Evolutionary conservation across 2,888 invertebrate genomes (phyloP).

Genomic region (Ophioninae sp.): DNA sequence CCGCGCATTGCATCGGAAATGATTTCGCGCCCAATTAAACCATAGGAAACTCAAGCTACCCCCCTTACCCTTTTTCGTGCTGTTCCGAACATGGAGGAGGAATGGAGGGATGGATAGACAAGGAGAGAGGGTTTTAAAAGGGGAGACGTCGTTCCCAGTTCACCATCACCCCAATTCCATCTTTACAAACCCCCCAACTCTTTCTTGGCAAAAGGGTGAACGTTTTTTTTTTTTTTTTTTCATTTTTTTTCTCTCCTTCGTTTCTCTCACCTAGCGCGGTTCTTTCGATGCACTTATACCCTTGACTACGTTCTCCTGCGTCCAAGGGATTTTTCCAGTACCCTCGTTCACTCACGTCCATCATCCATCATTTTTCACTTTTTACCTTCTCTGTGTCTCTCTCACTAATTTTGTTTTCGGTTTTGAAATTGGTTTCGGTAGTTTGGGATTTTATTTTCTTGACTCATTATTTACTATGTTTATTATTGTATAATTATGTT

Average conservation of each 20-base stretch:
- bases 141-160: conserved; percentile 23
- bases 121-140: not conserved
- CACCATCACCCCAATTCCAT: conserved; percentile 10
- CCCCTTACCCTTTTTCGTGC: conserved; percentile 20
- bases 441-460: no score
- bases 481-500: no score
- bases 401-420: conserved; percentile 15
- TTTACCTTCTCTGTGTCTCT: not conserved
- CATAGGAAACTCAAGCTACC: conserved; percentile 74
- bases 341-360: conserved; percentile 50
- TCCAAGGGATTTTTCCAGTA: conserved; percentile 47
- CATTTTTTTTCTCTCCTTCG: conserved; percentile 19
- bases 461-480: no score
- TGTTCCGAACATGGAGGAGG: conserved; percentile 6
- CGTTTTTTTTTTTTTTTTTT: conserved; percentile 22
- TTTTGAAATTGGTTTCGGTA: no score
- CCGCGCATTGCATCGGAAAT: conserved; percentile 79
- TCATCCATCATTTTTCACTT: conserved; percentile 13
- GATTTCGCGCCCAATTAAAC: conserved; percentile 81
- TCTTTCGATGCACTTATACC: conserved; percentile 73
- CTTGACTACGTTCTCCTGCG: conserved; percentile 68
- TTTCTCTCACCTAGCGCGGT: conserved; percentile 47
- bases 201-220: no score
- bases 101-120: conserved; percentile 2
- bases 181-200: conserved; percentile 59